A percentile compares a stretch with the other conserved stretches of the same genome.
Evolutionary conservation across 2,113 vertebrate species (phyloP).

Genomic region (Protobothrops flavoviridis): DNA sequence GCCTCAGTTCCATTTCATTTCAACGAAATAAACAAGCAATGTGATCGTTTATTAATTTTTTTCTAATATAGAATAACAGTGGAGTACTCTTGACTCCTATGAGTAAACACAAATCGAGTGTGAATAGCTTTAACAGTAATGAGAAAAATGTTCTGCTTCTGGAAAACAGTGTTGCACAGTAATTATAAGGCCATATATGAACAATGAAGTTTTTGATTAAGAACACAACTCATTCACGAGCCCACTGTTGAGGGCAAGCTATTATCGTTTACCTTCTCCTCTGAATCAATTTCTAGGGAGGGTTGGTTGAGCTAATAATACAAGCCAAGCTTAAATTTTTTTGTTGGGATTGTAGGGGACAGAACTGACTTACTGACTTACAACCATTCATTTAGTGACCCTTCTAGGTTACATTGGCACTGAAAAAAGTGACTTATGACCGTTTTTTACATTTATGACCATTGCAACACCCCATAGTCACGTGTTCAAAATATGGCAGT

Average conservation of each 20-base stretch:
- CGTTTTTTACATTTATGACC: neutral
- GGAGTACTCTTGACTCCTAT: neutral
- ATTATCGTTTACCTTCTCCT: neutral
- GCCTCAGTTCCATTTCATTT: conserved; percentile 31
- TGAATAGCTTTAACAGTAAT: neutral
- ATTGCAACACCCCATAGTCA: neutral
- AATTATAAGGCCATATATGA: neutral
- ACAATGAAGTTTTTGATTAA: neutral
- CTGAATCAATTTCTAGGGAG: neutral
- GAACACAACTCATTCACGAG: neutral
- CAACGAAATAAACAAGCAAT: conserved; percentile 36
- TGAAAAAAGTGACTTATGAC: neutral
- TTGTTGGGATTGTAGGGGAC: neutral
- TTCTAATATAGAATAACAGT: conserved; percentile 10
- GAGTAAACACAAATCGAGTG: neutral
- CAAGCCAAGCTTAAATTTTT: neutral
- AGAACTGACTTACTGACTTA: neutral
- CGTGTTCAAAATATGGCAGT: neutral
- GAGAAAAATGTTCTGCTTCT: conserved; percentile 1
- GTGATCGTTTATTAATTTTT: conserved; percentile 29
- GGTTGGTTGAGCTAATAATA: neutral
- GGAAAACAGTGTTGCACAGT: neutral
- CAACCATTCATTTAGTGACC: neutral
- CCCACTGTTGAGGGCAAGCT: neutral
- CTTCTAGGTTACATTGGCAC: neutral